phyloP scores from a whole-genome alignment of 2,888 invertebrate species.

The Hemicrepidius hirtus region DNA sequence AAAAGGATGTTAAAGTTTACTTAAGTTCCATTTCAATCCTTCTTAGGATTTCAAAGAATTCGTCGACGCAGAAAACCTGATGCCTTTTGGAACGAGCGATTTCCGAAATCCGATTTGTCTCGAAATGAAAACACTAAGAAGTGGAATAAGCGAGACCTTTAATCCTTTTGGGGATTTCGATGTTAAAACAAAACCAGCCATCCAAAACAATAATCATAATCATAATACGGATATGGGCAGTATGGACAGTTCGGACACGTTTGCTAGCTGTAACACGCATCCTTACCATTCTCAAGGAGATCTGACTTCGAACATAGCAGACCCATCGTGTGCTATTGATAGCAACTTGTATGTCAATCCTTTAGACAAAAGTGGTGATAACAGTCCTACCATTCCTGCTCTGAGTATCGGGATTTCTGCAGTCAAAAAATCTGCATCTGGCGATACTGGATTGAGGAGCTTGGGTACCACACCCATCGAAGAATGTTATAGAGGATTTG shows the following conservation, averaged over 20 bases:
- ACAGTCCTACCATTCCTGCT: conserved; percentile 72
- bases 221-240: conserved; percentile 74
- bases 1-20: background rate
- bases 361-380: conserved; percentile 78
- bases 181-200: conserved; percentile 43
- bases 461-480: conserved; percentile 77
- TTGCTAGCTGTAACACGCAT: conserved; percentile 97
- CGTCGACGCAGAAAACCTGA: conserved; percentile 92
- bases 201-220: conserved; percentile 62
- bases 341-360: conserved; percentile 94
- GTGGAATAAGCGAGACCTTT: conserved; percentile 69
- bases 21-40: background rate
- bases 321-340: conserved; percentile 72
- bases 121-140: conserved; percentile 82
- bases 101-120: conserved; percentile 88
- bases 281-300: conserved; percentile 87
- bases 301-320: conserved; percentile 71
- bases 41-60: conserved; percentile 91
- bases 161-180: conserved; percentile 58
- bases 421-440: conserved; percentile 88
- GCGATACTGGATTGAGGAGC: conserved; percentile 83
- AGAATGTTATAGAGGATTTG: conserved; percentile 73
- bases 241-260: conserved; percentile 91
- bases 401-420: conserved; percentile 69
- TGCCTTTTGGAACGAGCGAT: conserved; percentile 90